Conservation (phyloP, 2,888 invertebrate genomes). For the Troglohyphantes excavatus region DNA sequence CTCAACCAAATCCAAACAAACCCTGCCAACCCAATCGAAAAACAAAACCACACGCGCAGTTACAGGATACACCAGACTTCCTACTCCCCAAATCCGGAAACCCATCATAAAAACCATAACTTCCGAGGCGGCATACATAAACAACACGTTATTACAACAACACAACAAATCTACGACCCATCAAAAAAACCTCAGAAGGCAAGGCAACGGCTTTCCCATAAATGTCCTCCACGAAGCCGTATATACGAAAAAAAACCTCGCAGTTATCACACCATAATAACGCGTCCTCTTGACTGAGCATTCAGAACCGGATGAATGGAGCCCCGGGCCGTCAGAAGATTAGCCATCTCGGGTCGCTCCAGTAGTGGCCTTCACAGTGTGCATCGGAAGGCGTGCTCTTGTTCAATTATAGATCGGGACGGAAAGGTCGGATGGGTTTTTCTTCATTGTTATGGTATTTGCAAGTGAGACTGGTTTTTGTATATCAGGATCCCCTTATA, state of each 20-base stretch:
- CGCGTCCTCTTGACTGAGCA: neutral
- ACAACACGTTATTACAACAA: no score
- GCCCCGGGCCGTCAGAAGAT: constrained; percentile 22
- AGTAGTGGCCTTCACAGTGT: constrained; percentile 27
- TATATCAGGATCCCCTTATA: neutral
- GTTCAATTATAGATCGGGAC: neutral
- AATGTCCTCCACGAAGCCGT: no score
- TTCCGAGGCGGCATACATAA: no score
- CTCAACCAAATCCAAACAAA: no score
- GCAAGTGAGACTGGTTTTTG: neutral
- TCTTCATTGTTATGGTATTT: neutral
- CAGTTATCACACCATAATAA: constrained; percentile 2
- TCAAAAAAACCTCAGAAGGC: no score
- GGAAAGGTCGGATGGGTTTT: neutral
- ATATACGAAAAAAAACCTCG: neutral
- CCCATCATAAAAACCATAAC: no score
- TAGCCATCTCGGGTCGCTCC: constrained; percentile 51
- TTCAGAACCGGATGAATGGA: constrained; percentile 27
- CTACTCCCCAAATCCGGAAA: no score
- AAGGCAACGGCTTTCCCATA: no score
- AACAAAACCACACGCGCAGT: no score
- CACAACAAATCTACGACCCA: no score
- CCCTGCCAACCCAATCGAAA: no score
- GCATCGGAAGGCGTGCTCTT: neutral
- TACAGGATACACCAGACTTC: no score